Percentiles rank a stretch among this genome's conserved stretches.
phyloP scores from a whole-genome alignment of 2,797 vertebrate genomes.

The Clarias pachynema region DNA sequence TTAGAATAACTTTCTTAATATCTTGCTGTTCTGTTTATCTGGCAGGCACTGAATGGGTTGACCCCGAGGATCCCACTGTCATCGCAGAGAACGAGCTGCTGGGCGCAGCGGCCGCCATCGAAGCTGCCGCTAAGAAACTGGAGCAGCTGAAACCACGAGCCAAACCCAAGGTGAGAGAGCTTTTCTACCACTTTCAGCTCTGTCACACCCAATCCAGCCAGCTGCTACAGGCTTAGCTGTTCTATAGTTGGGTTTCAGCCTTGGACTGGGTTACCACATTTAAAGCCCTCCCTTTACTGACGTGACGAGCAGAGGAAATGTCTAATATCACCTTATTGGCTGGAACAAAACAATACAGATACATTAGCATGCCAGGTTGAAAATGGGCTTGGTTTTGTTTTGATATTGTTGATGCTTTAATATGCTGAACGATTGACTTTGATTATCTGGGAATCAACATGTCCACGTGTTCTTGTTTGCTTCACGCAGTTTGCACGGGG shows the following conservation, averaged over 20 bases:
- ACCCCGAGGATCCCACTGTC: conserved; percentile 87
- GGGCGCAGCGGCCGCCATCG: conserved; percentile 86
- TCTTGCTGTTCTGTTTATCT: background rate
- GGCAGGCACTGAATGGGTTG: conserved; percentile 87
- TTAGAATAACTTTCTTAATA: background rate
- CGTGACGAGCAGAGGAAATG: background rate
- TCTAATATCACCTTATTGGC: background rate
- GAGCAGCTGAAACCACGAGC: conserved; percentile 87
- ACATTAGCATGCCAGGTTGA: background rate
- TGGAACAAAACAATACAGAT: background rate
- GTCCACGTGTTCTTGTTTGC: conserved; percentile 36
- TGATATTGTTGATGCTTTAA: conserved; percentile 24
- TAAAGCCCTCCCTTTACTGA: conserved; percentile 3
- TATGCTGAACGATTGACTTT: background rate
- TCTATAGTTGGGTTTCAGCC: conserved; percentile 11
- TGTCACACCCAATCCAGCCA: conserved; percentile 5
- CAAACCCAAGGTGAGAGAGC: conserved; percentile 82
- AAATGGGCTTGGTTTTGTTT: background rate
- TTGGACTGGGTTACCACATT: conserved; percentile 10
- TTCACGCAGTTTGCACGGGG: conserved; percentile 49
- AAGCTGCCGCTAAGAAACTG: conserved; percentile 88
- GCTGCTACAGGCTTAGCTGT: conserved; percentile 34
- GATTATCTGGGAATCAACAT: conserved; percentile 20
- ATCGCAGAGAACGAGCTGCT: conserved; percentile 88
- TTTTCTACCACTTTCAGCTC: conserved; percentile 50